phyloP scores from a whole-genome alignment of 2,797 vertebrate genomes.

The Microctenopoma stevenorrisi region DNA sequence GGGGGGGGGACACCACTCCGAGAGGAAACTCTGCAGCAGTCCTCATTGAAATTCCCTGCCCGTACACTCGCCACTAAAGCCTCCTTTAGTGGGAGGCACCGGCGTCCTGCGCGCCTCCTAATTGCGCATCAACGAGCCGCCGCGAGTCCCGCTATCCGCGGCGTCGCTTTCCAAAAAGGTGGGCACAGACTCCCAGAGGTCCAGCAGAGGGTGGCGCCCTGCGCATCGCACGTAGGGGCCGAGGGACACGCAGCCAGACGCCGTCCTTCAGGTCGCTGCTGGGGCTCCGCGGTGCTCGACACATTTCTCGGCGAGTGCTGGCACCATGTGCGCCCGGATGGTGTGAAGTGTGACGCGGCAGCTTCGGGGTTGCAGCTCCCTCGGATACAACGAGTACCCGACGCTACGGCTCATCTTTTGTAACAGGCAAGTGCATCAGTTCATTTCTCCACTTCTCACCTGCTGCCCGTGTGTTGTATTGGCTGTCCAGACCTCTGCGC shows the following conservation, averaged over 20 bases:
- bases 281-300: constrained; percentile 49
- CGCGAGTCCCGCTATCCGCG: constrained; percentile 27
- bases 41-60: constrained; percentile 84
- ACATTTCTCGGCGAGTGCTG: constrained; percentile 55
- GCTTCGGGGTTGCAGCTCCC: constrained; percentile 55
- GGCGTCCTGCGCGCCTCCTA: constrained; percentile 64
- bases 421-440: constrained; percentile 69
- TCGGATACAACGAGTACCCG: constrained; percentile 73
- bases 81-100: constrained; percentile 72
- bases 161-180: constrained; percentile 32
- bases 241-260: constrained; percentile 28
- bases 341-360: constrained; percentile 71
- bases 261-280: constrained; percentile 36
- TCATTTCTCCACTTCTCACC: constrained; percentile 15
- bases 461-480: constrained; percentile 1
- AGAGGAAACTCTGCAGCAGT: constrained; percentile 74
- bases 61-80: constrained; percentile 67
- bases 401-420: constrained; percentile 71
- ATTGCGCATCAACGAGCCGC: constrained; percentile 57
- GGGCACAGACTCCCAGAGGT: constrained; percentile 49
- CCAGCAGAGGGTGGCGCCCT: constrained; percentile 65
- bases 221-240: constrained; percentile 44
- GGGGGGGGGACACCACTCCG: constrained; percentile 33
- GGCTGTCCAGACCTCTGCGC: constrained; percentile 6
- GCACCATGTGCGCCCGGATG: constrained; percentile 76